Percentiles rank a stretch among this genome's conserved stretches.
These are phyloP conservation scores for Pseudomyrmex concolor DNA, from an alignment of 1,140 invertebrate genomes.

Conservation along the genomic window DNA sequence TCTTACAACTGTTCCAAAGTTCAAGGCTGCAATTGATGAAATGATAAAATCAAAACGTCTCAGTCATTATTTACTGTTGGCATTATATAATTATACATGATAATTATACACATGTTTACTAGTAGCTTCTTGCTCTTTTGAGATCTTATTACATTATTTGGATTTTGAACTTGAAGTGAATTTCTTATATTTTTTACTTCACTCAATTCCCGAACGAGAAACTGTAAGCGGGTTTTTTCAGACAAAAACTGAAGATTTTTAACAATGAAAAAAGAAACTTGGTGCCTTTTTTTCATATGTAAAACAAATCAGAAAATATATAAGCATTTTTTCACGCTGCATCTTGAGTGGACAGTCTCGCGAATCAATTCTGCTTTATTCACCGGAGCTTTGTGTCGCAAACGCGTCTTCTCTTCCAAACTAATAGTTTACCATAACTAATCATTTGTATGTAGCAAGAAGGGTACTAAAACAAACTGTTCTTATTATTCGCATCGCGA, in stretches of 20 bases:
- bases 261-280: constrained; percentile 59
- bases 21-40: too few species aligned
- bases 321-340: constrained; percentile 67
- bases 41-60: too few species aligned
- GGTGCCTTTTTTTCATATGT: constrained; percentile 74
- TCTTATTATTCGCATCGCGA: constrained; percentile 49
- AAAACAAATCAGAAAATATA: constrained; percentile 41
- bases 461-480: constrained; percentile 60
- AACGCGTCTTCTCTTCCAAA: constrained; percentile 49
- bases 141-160: too few species aligned
- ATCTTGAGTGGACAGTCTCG: constrained; percentile 34
- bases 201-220: constrained; percentile 28
- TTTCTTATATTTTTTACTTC: not conserved
- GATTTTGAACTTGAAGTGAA: not conserved
- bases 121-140: too few species aligned
- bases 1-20: too few species aligned
- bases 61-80: too few species aligned
- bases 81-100: too few species aligned
- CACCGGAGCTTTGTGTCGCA: not conserved
- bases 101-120: too few species aligned
- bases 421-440: constrained; percentile 20
- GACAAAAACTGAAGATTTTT: constrained; percentile 63
- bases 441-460: constrained; percentile 36
- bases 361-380: constrained; percentile 9
- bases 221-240: constrained; percentile 1